Evolutionary conservation across 2,888 invertebrate species (phyloP).

Genomic region (Netelia melanura): DNA sequence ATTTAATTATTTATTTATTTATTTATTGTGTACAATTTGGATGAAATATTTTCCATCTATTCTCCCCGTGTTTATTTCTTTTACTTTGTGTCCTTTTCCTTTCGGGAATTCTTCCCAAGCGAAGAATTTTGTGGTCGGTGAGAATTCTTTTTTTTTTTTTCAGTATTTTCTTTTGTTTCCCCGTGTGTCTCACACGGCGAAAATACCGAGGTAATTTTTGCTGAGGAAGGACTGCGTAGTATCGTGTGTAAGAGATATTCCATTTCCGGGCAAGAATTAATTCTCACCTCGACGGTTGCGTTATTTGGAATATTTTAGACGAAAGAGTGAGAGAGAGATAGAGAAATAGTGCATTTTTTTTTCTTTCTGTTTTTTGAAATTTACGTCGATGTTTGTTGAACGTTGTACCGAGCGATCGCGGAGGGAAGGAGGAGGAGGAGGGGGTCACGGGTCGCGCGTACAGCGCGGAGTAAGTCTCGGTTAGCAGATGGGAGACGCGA

Average conservation of each 20-base stretch:
- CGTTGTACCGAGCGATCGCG: constrained; percentile 25
- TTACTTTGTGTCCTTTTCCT: too few species aligned
- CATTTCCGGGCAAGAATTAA: too few species aligned
- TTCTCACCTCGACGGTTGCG: too few species aligned
- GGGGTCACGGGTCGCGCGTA: constrained; percentile 38
- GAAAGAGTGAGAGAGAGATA: background rate
- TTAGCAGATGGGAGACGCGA: constrained; percentile 15
- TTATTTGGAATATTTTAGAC: background rate
- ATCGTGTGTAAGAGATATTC: too few species aligned
- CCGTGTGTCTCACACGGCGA: background rate
- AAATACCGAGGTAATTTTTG: too few species aligned
- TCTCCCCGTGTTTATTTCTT: too few species aligned
- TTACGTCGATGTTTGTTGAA: constrained; percentile 23
- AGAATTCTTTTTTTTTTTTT: too few species aligned
- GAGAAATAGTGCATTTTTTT: background rate
- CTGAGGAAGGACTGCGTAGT: too few species aligned
- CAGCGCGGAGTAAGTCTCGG: constrained; percentile 13
- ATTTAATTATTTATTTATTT: background rate
- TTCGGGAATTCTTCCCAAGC: too few species aligned
- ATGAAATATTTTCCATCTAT: too few species aligned
- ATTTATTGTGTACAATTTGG: too few species aligned
- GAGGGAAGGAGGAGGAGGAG: constrained; percentile 5
- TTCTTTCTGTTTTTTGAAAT: constrained; percentile 24
- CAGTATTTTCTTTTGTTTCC: constrained; percentile 11
- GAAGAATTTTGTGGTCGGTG: too few species aligned